Evolutionary conservation across 2,888 invertebrate genomes (phyloP), one percentile per base, ranked within the genome.

Genomic region (Sinohyriopsis cumingii): DNA sequence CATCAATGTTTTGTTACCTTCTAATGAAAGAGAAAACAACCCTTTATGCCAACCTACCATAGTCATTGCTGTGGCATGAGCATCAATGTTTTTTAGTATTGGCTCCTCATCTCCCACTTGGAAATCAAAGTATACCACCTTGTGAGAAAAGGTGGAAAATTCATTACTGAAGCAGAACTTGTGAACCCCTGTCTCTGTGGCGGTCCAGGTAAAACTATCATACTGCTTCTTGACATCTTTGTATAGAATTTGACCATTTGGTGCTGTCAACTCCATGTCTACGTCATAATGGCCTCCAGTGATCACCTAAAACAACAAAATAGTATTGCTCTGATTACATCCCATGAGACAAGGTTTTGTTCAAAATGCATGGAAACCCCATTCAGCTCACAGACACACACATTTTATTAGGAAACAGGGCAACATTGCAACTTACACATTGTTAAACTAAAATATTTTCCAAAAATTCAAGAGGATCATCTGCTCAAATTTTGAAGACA

Each of bases 261-360:
- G 98, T 82, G 95, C 95, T 91, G 95, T 94, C 66, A 99, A 91
- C 69, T 93, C 93, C 67, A 98, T 95, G 91, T 99, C 99, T 61
- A 99, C 98, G 91, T 99, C 99, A 90, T 98, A 97, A 86, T 98
- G 97, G 1, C 99, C 99, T 68, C 99, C 99, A 45, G 98, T 98
- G 22, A 99, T 97, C 60, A 99, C 99, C 97, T 99, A 91, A 1
- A 72, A 76, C 59, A 61, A 1, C 62, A 28, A 59, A 33, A 57
- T 15, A 45, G 15, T 55, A 22, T 63, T 28, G 20, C 22, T 53
- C 59, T 15, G 25, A 62, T 28, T 19, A 62, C 18, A 12, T 45
- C 3, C 15, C 12, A 45, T 7, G 45, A 45, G 12, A 45, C 45
- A 45, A 59, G n/a, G 15, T 22, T 24, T 5, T 59, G 22, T 24